phyloP scores from a whole-genome alignment of 2,888 invertebrate species.

The Drosophila vallismaia region DNA sequence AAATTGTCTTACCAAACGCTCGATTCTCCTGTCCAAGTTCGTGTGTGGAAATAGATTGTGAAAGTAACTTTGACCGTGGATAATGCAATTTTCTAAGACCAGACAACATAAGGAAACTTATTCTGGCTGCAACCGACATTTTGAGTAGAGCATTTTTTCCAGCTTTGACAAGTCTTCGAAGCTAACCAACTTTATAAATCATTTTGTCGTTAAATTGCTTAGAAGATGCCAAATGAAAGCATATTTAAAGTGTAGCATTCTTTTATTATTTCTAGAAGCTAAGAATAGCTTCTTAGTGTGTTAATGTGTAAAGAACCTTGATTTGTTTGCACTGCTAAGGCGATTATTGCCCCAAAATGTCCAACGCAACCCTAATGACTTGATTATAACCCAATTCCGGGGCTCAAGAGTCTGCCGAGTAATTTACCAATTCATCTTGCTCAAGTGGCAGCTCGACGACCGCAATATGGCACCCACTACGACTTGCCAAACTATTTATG shows the following conservation, averaged over 20 bases:
- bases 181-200: slow-evolving; percentile 80
- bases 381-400: slow-evolving; percentile 45
- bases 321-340: slow-evolving; percentile 6
- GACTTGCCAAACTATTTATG: slow-evolving; percentile 42
- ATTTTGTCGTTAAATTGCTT: slow-evolving; percentile 82
- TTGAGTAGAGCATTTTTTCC: slow-evolving; percentile 36
- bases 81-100: slow-evolving; percentile 53
- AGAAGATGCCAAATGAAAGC: slow-evolving; percentile 73
- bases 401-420: slow-evolving; percentile 49
- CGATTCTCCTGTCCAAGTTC: slow-evolving; percentile 3
- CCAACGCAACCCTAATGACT: slow-evolving; percentile 23
- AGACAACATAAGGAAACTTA: slow-evolving; percentile 38
- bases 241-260: slow-evolving; percentile 1
- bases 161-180: slow-evolving; percentile 38
- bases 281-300: neutral
- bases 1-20: slow-evolving; percentile 67
- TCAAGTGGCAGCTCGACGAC: slow-evolving; percentile 56
- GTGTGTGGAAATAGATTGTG: neutral
- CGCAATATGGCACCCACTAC: slow-evolving; percentile 53
- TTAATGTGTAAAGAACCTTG: neutral
- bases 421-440: slow-evolving; percentile 70
- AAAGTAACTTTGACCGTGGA: slow-evolving; percentile 55
- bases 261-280: too few relatives aligned
- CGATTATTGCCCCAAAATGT: slow-evolving; percentile 12
- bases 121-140: slow-evolving; percentile 39